Base-by-base conservation (phyloP, 2,888 invertebrate genomes). In the Lysandra coridon region DNA sequence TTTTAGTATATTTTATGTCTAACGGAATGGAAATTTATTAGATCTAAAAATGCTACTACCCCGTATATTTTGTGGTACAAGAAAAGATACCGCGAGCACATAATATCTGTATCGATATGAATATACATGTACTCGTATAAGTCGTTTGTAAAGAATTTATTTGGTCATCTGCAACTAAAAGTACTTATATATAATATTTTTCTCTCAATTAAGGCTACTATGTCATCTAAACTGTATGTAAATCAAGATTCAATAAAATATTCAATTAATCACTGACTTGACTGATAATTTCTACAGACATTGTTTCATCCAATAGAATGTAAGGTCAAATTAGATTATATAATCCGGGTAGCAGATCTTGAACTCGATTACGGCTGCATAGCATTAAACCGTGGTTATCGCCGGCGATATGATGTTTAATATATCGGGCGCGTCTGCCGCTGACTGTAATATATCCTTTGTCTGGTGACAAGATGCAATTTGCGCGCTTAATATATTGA, bases 1-100 rank as follows among this genome's bases (percentile, higher is more conserved):
- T 88, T 86, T 83, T 79, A 80, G 83, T 82, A 86, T 85, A 86
- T 85, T 88, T 87, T 86, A 87, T 87, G 87, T 87, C 85, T 85
- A 83, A 84, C 86, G 85, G 85, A 85, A 85, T 80, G 81, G 79
- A 84, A 85, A 87, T 87, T 87, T 87, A 88, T 87, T 83, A 84
- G 81, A 81, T 83, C 83, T 81, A 81, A 82, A 84, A 83, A 82
- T 82, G 82, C 81, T 64, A 64, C 62, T 76, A 76, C 23, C 33
- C 44, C 1, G 53, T 17, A 57, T 30, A 53, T 76, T 12, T 74
- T 44, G 57, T 53, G 33, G 33, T 37, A 69, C 69, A 33, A 4
- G 33, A 14, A 30, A 33, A 64, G 64, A 64, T 64, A 64, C 30
- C 2, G 49, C 64, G 64, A 64, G 64, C n/a, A 23, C 62, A 62